Conservation (phyloP, 2,888 invertebrate genomes). For the Epistrophe grossulariae region DNA sequence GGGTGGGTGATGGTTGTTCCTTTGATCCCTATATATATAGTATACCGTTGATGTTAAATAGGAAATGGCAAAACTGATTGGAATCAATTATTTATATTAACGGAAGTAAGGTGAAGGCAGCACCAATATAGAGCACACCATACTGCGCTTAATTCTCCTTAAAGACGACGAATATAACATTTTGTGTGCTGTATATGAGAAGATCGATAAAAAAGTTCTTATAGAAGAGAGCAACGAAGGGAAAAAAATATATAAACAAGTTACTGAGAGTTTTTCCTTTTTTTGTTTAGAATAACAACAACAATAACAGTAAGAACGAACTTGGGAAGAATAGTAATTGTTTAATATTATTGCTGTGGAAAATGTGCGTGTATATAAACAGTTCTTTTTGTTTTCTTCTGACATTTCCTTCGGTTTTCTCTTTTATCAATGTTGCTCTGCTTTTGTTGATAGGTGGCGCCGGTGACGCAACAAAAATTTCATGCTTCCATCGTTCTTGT, state of each 20-base stretch:
- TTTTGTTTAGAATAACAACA: neutral
- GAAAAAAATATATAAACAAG: slow-evolving; percentile 5
- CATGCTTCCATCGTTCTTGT: neutral
- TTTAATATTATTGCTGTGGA: slow-evolving; percentile 52
- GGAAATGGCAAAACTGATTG: slow-evolving; percentile 67
- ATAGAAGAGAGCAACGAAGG: neutral
- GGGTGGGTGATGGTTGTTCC: neutral
- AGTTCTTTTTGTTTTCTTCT: slow-evolving; percentile 12
- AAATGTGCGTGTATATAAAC: slow-evolving; percentile 66
- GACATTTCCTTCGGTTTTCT: slow-evolving; percentile 1
- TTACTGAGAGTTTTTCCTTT: slow-evolving; percentile 1
- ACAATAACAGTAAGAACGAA: slow-evolving; percentile 6
- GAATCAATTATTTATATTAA: slow-evolving; percentile 69
- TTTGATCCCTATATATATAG: slow-evolving; percentile 35
- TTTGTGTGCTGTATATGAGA: neutral
- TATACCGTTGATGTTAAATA: slow-evolving; percentile 53
- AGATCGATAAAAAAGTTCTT: slow-evolving; percentile 60
- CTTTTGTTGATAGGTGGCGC: slow-evolving; percentile 5
- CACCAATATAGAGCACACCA: slow-evolving; percentile 27
- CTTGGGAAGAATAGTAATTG: slow-evolving; percentile 53
- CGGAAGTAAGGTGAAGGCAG: slow-evolving; percentile 64
- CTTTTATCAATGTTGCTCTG: neutral
- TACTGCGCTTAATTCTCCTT: slow-evolving; percentile 26
- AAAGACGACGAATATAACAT: neutral
- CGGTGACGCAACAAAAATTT: neutral